Base-by-base conservation (phyloP, 2,888 invertebrate species). In the Pandemis cinnamomeana region DNA sequence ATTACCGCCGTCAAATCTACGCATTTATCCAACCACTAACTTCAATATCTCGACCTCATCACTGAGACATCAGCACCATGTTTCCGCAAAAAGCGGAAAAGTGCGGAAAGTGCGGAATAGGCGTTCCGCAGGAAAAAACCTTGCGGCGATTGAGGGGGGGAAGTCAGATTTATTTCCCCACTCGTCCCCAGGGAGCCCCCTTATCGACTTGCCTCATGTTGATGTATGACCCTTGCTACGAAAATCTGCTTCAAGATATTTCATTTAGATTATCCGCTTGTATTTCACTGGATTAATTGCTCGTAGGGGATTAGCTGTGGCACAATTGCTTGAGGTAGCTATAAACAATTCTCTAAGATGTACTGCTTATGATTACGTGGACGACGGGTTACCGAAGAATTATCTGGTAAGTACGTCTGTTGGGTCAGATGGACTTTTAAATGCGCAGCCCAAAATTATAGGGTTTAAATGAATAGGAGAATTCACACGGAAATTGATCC, bases 161-260 rank as follows among this genome's bases (percentile, higher is more conserved):
- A 46, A 70, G 60, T 61, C 51, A 64, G 73, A 73, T 73, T 73
- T 73, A 73, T 73, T 66, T 66, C 73, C 73, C 42, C 69, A 66
- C 69, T 70, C 69, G 73, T 73, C 73, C 73, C 73, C 51, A 27
- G 73, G 69, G 73, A 36, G 73, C 7, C 60, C 60, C 69, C 69
- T 73, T 73, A 73, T 73, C 73, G 72, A 72, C 68, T 72, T 8
- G 69, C 42, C 58, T 69, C 73, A 70, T 70, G 69, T 72, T 74
- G 74, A 74, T 71, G 61, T 74, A 74, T 74, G 74, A 71, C 71
- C 61, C 71, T 44, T 66, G 68, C 63, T 58, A 68, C 66, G 61
- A 71, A 74, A 74, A 74, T 74, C 74, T 55, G 74, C 74, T 74
- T 74, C 55, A 67, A 74, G 74, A 74, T 74, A 71, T 71, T 71